These are phyloP conservation scores for Porites rus DNA, from an alignment of 92 coral and sea anemone species.

Conservation along the genomic window DNA sequence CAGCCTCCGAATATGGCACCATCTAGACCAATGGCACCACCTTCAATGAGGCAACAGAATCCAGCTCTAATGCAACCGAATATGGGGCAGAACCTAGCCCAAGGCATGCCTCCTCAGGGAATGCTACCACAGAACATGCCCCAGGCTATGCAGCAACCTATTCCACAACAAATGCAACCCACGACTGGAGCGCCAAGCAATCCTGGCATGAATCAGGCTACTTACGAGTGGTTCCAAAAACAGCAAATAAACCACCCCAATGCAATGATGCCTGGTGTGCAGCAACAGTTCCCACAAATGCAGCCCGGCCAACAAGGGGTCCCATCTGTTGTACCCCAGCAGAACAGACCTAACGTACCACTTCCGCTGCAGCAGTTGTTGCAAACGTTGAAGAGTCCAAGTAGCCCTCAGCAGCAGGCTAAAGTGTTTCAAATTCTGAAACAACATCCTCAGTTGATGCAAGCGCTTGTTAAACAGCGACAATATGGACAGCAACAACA, in stretches of 20 bases:
- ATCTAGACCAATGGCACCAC: constrained; percentile 65
- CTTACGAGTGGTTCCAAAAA: constrained; percentile 36
- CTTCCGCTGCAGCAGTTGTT: constrained; percentile 76
- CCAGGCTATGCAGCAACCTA: constrained; percentile 54
- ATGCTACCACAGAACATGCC: constrained; percentile 52
- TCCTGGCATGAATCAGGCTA: constrained; percentile 65
- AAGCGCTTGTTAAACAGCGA: constrained; percentile 85
- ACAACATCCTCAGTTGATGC: constrained; percentile 89
- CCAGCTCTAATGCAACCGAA: constrained; percentile 72
- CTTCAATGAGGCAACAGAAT: constrained; percentile 72
- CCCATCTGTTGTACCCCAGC: constrained; percentile 49
- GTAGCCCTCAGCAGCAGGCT: constrained; percentile 86
- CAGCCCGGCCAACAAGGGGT: constrained; percentile 60
- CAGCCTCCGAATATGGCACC: constrained; percentile 49
- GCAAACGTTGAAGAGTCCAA: constrained; percentile 77
- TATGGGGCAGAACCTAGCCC: constrained; percentile 58
- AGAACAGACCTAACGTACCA: constrained; percentile 61
- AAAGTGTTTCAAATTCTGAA: constrained; percentile 89
- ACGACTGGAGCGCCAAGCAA: constrained; percentile 60
- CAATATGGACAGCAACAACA: constrained; percentile 74
- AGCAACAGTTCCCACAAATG: constrained; percentile 63
- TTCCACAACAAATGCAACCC: constrained; percentile 54
- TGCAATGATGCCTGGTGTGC: constrained; percentile 65
- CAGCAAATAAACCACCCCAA: constrained; percentile 42
- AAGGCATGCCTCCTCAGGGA: constrained; percentile 46